Base-by-base conservation (phyloP, 1,140 invertebrate genomes). In the Lepidostoma basale region DNA sequence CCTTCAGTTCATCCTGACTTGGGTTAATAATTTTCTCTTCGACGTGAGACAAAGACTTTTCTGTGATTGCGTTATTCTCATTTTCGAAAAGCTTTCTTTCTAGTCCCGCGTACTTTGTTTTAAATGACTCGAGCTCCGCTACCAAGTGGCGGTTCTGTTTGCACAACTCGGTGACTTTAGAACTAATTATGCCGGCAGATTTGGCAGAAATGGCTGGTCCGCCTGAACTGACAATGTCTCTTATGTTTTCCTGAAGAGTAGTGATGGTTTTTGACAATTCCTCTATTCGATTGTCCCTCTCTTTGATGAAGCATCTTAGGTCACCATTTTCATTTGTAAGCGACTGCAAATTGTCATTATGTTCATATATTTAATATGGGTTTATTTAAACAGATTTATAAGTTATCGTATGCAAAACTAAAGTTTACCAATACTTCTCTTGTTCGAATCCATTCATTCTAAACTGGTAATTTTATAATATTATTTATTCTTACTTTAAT, bases 121-220 rank as follows among this genome's bases (percentile, higher is more conserved):
- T 83, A 62, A 78, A 79, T 16, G 79, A 76, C 71, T 85, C 84
- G 22, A 86, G 36, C 70, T 86, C 85, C 4, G 84, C 79, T 1
- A 83, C 79, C 52, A 85, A 74, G 69, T 83, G 81, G 0, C 85
- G 77, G 58, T 86, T 86, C 71, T 85, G 85, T 70, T 85, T 86
- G 73, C 83, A 85, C 9, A 86, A 70, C 22, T 85, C 84, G 1
- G 85, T 76, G 60, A 86, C 84, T 75, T 86, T 86, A 0, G 82
- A 77, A 60, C 83, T 79, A 12, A 83, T 83, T 30, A 83, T 74
- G 0, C 80, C 80, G n/a, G 81, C 81, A 3, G 81, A 82, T 74
- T 83, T 83, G 10, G 78, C 79, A 10, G 80, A 83, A 62, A 81
- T 79, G 3, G 76, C 77, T 12, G 84, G 83, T 5, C 84, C 83